Evolutionary conservation across 2,888 invertebrate species (phyloP), one percentile per base, ranked within the genome.

Genomic region (Dusona sp.): DNA sequence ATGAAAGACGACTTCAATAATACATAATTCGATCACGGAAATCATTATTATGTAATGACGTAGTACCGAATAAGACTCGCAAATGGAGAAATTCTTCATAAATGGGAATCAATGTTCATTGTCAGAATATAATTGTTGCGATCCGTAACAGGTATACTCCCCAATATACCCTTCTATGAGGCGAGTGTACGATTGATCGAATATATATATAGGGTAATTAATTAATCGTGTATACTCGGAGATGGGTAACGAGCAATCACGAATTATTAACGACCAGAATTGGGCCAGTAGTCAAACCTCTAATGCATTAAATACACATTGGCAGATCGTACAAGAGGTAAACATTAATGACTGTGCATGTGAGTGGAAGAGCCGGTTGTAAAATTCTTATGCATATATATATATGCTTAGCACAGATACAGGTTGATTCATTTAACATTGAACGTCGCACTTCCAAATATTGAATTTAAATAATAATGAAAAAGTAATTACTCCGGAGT

Each of bases 161-260:
- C 16, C 61, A 9, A 22, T 54, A 51, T n/a, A 51, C 9, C 22
- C 42, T 42, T 42, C 42, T 0, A 42, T 11, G 42, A 42, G 42
- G 11, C 42, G 42, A 42, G 42, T 13, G 42, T 13, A 42, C 42
- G 19, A 48, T 48, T 65, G 33, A 65, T 65, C 65, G 65, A 29
- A 36, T 33, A 42, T 65, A 19, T 13, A 25, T 48, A 48, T 13
- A 70, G 16, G 25, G 25, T 74, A 61, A 74, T 61, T 29, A 25
- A 54, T 54, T 36, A 25, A 57, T 74, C 61, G 48, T 48, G 48
- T 48, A 48, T 33, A 38, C 19, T 19, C 48, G 33, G 65, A 51
- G 77, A 48, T 48, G 33, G 77, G n/a, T 65, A 77, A 77, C 48
- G 77, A 77, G 77, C 9, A 79, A 79, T 72, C 61, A 79, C 45